Evolutionary conservation across 2,888 invertebrate species (phyloP).

Genomic region (Thysanoteuthis rhombus): DNA sequence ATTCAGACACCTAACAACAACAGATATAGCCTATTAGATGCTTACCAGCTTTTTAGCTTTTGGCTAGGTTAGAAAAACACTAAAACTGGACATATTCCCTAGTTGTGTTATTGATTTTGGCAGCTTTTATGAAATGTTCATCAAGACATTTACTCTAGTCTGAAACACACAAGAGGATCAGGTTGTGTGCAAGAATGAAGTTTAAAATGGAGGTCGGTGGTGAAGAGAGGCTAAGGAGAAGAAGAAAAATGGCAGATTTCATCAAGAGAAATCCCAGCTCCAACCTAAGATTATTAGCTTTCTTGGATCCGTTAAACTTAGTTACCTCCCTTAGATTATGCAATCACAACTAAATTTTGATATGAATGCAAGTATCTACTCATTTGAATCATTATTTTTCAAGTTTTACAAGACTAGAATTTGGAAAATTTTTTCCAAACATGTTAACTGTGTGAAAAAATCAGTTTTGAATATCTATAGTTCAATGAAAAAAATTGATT

Average conservation of each 20-base stretch:
- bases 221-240: not conserved
- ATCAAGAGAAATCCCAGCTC: not conserved
- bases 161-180: constrained; percentile 21
- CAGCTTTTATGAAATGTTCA: constrained; percentile 22
- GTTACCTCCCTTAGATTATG: not conserved
- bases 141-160: constrained; percentile 26
- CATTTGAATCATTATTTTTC: not conserved
- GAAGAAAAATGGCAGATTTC: not conserved
- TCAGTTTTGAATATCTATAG: not conserved
- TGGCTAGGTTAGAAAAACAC: constrained; percentile 27
- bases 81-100: constrained; percentile 26
- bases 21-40: constrained; percentile 31
- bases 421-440: not conserved
- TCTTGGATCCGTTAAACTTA: not conserved
- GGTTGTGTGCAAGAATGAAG: not conserved
- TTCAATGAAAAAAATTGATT: not conserved
- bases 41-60: constrained; percentile 31
- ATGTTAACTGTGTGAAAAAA: not conserved
- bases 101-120: constrained; percentile 26
- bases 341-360: no score
- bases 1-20: constrained; percentile 31
- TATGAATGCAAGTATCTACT: no score
- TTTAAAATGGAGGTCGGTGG: not conserved
- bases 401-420: not conserved
- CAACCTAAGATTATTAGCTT: not conserved